Evolutionary conservation across 2,888 invertebrate species (phyloP).

Genomic region (Cordilura impudica): DNA sequence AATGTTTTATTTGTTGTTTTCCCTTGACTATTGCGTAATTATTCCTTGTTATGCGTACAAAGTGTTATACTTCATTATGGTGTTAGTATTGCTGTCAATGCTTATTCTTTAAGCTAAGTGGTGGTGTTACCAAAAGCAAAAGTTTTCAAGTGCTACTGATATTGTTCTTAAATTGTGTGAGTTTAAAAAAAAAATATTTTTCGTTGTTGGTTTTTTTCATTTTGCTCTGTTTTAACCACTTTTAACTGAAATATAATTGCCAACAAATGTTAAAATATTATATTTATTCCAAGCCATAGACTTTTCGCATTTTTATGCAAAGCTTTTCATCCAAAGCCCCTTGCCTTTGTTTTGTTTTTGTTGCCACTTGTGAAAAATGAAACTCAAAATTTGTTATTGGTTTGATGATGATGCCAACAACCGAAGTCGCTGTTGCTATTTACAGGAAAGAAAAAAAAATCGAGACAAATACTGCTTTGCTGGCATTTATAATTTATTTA

Average conservation of each 20-base stretch:
- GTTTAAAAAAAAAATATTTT: background rate
- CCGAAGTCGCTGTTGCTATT: slow-evolving; percentile 17
- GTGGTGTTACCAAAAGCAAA: slow-evolving; percentile 28
- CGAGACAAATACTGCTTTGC: slow-evolving; percentile 1
- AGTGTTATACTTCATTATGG: background rate
- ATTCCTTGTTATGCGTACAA: slow-evolving; percentile 3
- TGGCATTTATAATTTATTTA: slow-evolving; percentile 36
- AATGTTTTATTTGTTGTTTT: slow-evolving; percentile 21
- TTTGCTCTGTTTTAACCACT: background rate
- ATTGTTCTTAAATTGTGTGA: background rate
- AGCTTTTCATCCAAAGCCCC: background rate
- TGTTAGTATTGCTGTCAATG: slow-evolving; percentile 34
- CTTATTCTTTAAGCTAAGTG: slow-evolving; percentile 18
- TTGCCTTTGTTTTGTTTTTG: background rate
- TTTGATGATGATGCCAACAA: background rate
- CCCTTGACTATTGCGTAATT: slow-evolving; percentile 18
- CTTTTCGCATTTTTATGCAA: background rate
- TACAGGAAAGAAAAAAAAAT: slow-evolving; percentile 9
- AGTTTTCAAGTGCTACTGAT: background rate
- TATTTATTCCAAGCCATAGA: slow-evolving; percentile 40
- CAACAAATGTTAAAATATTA: slow-evolving; percentile 50
- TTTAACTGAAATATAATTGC: slow-evolving; percentile 54
- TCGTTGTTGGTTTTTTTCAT: background rate
- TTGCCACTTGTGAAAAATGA: background rate
- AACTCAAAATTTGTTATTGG: background rate